Evolutionary conservation across 2,888 invertebrate genomes (phyloP).

Genomic region (Bedellia somnulentella): DNA sequence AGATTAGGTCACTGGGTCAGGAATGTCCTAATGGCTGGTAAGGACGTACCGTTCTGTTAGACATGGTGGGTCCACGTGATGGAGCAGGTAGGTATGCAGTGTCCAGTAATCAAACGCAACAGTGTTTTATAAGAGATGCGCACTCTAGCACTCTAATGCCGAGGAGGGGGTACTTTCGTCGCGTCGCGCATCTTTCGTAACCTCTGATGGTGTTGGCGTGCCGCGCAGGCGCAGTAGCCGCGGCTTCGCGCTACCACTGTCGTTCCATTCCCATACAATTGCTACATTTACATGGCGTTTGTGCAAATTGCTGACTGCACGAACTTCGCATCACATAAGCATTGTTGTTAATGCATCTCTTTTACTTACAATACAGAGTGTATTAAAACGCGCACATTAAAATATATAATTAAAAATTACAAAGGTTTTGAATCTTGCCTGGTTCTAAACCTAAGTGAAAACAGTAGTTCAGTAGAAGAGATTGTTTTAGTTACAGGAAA

Average conservation of each 20-base stretch:
- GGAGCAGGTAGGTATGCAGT: constrained; percentile 35
- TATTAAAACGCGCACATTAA: too few relatives aligned
- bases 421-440: too few relatives aligned
- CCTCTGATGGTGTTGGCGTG: constrained; percentile 11
- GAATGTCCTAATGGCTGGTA: constrained; percentile 12
- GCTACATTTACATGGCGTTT: too few relatives aligned
- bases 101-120: constrained; percentile 46
- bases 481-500: too few relatives aligned
- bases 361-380: too few relatives aligned
- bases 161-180: constrained; percentile 57
- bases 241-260: too few relatives aligned
- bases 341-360: neutral
- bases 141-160: constrained; percentile 48
- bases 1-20: constrained; percentile 25
- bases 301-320: too few relatives aligned
- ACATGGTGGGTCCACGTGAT: constrained; percentile 35
- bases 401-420: too few relatives aligned
- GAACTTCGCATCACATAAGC: too few relatives aligned
- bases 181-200: constrained; percentile 49
- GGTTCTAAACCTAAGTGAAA: too few relatives aligned
- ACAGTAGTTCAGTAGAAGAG: too few relatives aligned
- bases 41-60: constrained; percentile 50
- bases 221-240: neutral
- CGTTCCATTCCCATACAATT: too few relatives aligned
- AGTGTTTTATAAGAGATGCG: constrained; percentile 52